Conservation (phyloP, 2,797 vertebrate species). For the Eulemur mongoz region DNA sequence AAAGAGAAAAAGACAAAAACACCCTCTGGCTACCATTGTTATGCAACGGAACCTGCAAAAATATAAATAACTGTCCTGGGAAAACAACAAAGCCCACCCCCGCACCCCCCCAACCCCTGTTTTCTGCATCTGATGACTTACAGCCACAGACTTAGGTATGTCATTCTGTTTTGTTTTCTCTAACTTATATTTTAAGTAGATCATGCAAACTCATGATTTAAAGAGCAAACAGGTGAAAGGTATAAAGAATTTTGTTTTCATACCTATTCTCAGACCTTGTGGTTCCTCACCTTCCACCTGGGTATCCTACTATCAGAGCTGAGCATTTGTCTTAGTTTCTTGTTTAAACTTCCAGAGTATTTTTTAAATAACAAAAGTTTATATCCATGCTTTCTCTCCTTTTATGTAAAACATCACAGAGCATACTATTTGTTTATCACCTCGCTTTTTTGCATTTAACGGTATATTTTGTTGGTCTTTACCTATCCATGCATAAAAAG, state of each 20-base stretch:
- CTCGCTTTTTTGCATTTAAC: background rate
- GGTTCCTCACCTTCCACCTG: background rate
- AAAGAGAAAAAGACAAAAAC: slow-evolving; percentile 5
- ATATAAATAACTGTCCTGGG: background rate
- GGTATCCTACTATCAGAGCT: background rate
- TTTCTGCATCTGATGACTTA: background rate
- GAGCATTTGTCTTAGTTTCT: background rate
- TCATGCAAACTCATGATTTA: background rate
- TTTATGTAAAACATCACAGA: background rate
- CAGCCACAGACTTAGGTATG: background rate
- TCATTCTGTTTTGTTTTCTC: background rate
- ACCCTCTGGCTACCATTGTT: background rate
- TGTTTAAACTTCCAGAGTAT: background rate
- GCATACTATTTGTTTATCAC: background rate
- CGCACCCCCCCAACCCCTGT: too few species aligned
- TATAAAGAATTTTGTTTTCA: background rate
- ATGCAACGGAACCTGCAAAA: background rate
- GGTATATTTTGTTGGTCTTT: background rate
- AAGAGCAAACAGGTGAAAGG: background rate
- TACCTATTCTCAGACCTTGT: fast-evolving
- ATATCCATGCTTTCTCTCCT: background rate
- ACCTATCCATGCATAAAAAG: background rate
- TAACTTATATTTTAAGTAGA: background rate
- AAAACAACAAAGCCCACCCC: background rate
- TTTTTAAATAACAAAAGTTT: background rate